Percentiles rank a stretch among this genome's conserved stretches.
These are phyloP conservation scores for Cantharis nigra DNA, from an alignment of 2,888 invertebrate genomes.

Conservation along the genomic window DNA sequence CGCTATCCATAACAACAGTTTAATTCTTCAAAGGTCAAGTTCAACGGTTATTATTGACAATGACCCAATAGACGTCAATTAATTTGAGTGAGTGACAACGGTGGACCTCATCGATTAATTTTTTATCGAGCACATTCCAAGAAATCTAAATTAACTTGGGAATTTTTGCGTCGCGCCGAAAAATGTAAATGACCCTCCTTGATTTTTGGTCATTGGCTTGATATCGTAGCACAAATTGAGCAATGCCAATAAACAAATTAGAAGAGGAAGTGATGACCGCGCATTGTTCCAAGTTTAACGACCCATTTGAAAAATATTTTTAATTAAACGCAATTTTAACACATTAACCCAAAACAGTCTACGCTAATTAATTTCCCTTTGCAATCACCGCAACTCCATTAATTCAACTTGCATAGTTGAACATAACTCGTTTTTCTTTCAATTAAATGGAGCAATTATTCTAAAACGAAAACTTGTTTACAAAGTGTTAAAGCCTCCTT, in stretches of 20 bases:
- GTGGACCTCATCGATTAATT: background rate
- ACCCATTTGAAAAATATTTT: background rate
- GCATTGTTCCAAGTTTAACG: background rate
- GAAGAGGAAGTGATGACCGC: background rate
- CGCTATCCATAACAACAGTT: background rate
- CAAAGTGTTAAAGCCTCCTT: background rate
- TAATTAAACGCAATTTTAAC: background rate
- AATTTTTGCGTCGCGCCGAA: background rate
- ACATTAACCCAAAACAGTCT: background rate
- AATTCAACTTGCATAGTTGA: background rate
- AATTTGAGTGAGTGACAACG: background rate
- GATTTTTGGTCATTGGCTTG: background rate
- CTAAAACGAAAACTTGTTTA: background rate
- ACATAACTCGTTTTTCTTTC: background rate
- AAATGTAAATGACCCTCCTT: background rate
- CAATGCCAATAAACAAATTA: background rate
- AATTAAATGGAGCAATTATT: background rate
- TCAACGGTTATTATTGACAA: slow-evolving; percentile 5
- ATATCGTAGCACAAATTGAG: background rate
- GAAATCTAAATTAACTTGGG: background rate
- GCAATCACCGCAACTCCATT: background rate
- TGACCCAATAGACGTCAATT: background rate
- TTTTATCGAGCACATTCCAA: background rate
- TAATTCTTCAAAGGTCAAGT: slow-evolving; percentile 7
- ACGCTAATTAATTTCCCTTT: background rate